phyloP scores from a whole-genome alignment of 2,888 invertebrate genomes.

The Melanotus villosus region DNA sequence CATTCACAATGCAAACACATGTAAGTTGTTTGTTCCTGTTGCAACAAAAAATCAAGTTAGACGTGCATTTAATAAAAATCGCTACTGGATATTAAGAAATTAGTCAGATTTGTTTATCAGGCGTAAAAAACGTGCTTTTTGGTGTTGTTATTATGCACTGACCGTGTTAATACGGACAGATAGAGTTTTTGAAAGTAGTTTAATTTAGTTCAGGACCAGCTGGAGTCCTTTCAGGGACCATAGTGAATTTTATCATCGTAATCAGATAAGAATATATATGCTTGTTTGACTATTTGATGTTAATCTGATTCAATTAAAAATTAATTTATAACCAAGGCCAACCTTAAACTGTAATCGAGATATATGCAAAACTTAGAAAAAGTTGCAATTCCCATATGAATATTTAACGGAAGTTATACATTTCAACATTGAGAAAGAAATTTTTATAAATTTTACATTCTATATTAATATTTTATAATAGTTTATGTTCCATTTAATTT shows the following conservation, averaged over 20 bases:
- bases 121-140: slow-evolving; percentile 12
- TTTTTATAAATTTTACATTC: too few relatives aligned
- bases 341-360: too few relatives aligned
- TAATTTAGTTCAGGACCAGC: slow-evolving; percentile 20
- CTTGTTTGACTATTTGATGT: neutral
- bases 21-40: slow-evolving; percentile 2
- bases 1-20: neutral
- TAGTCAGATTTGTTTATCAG: neutral
- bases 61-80: neutral
- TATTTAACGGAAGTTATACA: too few relatives aligned
- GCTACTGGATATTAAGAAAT: slow-evolving; percentile 6
- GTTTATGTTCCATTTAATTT: too few relatives aligned
- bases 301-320: neutral
- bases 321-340: neutral
- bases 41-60: neutral
- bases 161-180: slow-evolving; percentile 21
- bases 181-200: slow-evolving; percentile 29
- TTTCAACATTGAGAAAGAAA: too few relatives aligned
- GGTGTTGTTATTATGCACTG: slow-evolving; percentile 8
- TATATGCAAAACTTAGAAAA: too few relatives aligned
- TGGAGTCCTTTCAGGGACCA: too few relatives aligned
- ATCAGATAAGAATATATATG: too few relatives aligned
- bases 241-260: too few relatives aligned
- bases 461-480: too few relatives aligned
- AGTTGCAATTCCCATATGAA: too few relatives aligned